Evolutionary conservation across 2,113 vertebrate species (phyloP).

Genomic region (Columba janthina): DNA sequence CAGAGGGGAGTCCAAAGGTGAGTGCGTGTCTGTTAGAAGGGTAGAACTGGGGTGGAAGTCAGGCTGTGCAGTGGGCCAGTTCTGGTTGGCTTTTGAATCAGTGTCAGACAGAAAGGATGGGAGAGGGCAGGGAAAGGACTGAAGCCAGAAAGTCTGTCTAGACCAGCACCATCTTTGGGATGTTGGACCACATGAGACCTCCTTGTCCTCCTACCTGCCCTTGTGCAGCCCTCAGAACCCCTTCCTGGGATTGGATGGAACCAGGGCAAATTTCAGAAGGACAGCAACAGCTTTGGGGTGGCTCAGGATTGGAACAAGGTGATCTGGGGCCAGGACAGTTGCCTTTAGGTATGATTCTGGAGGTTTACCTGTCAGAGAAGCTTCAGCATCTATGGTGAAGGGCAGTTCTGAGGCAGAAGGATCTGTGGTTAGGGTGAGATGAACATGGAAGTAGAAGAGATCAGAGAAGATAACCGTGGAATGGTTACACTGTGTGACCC

Average conservation of each 20-base stretch:
- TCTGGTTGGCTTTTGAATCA: background rate
- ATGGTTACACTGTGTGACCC: background rate
- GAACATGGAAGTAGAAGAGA: background rate
- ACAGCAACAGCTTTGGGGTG: background rate
- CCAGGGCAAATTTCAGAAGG: background rate
- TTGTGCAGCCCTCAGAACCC: background rate
- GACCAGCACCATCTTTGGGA: background rate
- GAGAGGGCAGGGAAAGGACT: background rate
- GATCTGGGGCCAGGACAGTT: background rate
- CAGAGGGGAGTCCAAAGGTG: slow-evolving; percentile 97
- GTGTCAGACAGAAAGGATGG: background rate
- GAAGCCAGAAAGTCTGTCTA: background rate
- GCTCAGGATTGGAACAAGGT: background rate
- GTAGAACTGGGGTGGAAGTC: background rate
- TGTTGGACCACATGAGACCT: background rate
- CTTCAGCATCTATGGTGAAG: background rate
- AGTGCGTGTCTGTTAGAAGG: background rate
- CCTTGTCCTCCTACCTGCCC: background rate
- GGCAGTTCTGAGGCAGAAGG: background rate
- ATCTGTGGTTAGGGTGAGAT: background rate
- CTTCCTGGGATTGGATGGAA: background rate
- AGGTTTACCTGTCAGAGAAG: background rate
- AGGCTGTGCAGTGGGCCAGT: background rate
- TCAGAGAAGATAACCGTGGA: background rate
- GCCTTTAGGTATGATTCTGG: background rate